Conservation (phyloP, 2,888 invertebrate species). For the Idaea straminata region DNA sequence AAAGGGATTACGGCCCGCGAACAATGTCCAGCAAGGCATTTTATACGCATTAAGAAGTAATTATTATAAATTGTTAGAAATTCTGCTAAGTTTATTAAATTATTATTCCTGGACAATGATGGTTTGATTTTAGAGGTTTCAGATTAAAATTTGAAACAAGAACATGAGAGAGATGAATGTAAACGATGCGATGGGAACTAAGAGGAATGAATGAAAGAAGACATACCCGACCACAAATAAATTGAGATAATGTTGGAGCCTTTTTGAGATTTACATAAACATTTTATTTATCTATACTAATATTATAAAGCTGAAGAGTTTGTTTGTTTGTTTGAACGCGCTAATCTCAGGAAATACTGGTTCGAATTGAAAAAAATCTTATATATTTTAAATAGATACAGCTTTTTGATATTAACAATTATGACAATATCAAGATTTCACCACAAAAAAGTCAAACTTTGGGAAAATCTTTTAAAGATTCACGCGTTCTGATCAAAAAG, state of each 20-base stretch:
- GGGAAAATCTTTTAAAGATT: conserved; percentile 1
- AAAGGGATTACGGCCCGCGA: conserved; percentile 30
- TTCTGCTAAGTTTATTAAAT: neutral
- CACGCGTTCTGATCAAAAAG: conserved; percentile 10
- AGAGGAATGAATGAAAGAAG: no score
- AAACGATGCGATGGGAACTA: no score
- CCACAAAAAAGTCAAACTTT: neutral
- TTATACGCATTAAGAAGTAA: conserved; percentile 19
- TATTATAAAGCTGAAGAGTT: no score
- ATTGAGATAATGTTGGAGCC: no score
- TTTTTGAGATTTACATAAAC: no score
- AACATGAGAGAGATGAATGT: neutral
- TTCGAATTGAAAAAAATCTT: no score
- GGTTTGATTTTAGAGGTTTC: neutral
- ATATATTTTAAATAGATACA: no score
- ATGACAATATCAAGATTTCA: neutral
- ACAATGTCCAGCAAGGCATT: conserved; percentile 22
- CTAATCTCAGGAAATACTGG: no score
- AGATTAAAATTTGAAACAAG: neutral
- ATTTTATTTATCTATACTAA: no score
- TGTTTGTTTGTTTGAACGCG: no score
- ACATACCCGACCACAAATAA: no score
- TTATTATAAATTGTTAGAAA: conserved; percentile 5
- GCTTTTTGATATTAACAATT: no score
- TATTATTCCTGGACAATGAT: neutral